Evolutionary conservation across 1,140 invertebrate genomes (phyloP).

Genomic region (Zophobas morio): DNA sequence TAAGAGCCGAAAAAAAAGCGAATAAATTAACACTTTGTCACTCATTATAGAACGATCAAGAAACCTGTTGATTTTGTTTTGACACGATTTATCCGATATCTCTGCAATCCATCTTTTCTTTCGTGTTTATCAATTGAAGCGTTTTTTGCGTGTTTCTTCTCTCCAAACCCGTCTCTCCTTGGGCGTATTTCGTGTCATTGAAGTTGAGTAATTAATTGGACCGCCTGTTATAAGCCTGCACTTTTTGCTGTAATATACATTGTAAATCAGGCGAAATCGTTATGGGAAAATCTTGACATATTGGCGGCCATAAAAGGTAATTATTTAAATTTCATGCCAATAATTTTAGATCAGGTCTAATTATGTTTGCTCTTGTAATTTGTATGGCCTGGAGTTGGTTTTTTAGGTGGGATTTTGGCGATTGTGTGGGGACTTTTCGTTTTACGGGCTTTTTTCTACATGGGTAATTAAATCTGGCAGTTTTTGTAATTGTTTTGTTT

Average conservation of each 20-base stretch:
- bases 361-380: neutral
- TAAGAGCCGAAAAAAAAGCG: neutral
- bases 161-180: neutral
- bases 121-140: neutral
- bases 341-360: neutral
- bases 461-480: no score
- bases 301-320: conserved; percentile 11
- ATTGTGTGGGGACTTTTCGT: neutral
- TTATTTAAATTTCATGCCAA: conserved; percentile 23
- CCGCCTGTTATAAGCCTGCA: neutral
- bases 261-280: conserved; percentile 12
- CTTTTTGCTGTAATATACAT: conserved; percentile 1
- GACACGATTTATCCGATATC: conserved; percentile 12
- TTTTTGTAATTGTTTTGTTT: no score
- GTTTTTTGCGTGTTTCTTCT: neutral
- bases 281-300: conserved; percentile 31
- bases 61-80: conserved; percentile 38
- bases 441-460: no score
- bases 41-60: conserved; percentile 10
- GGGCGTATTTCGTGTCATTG: conserved; percentile 34
- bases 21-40: conserved; percentile 37
- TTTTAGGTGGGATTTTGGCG: neutral
- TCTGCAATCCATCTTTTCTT: conserved; percentile 21
- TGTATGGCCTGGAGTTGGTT: neutral
- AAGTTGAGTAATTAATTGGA: conserved; percentile 29